Percentiles rank a stretch among this genome's conserved stretches.
These are phyloP conservation scores for Eulimnadia texana DNA, from an alignment of 1,140 invertebrate species.

Conservation along the genomic window DNA sequence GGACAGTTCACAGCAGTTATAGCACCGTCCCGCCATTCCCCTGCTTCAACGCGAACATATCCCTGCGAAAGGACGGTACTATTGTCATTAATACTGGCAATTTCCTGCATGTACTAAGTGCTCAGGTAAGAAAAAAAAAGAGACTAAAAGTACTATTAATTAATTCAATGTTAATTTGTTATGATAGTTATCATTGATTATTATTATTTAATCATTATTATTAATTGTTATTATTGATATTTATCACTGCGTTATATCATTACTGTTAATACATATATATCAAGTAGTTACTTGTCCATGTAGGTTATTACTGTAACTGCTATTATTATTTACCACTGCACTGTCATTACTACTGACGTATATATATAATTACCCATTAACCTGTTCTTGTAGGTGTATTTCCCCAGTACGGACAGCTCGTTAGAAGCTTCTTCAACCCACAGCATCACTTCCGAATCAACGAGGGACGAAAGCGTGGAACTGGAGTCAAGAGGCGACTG, in stretches of 20 bases:
- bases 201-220: no score
- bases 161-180: no score
- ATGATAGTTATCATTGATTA: no score
- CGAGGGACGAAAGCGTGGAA: background rate
- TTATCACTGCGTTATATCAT: no score
- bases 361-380: no score
- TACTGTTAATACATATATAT: no score
- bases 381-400: background rate
- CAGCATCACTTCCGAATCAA: background rate
- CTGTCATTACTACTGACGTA: no score
- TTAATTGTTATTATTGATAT: no score
- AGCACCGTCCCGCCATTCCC: slow-evolving; percentile 51
- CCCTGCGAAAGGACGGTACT: slow-evolving; percentile 44
- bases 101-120: slow-evolving; percentile 45
- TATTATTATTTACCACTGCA: no score
- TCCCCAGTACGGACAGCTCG: background rate
- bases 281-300: no score
- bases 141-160: background rate
- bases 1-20: slow-evolving; percentile 51
- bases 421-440: background rate
- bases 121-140: slow-evolving; percentile 31
- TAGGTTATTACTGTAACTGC: no score
- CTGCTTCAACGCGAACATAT: slow-evolving; percentile 41
- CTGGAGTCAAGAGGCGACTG: background rate
- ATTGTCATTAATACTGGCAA: slow-evolving; percentile 56